These are phyloP conservation scores for Scaptomyza tumidula DNA, from an alignment of 2,888 invertebrate genomes.

Conservation along the genomic window DNA sequence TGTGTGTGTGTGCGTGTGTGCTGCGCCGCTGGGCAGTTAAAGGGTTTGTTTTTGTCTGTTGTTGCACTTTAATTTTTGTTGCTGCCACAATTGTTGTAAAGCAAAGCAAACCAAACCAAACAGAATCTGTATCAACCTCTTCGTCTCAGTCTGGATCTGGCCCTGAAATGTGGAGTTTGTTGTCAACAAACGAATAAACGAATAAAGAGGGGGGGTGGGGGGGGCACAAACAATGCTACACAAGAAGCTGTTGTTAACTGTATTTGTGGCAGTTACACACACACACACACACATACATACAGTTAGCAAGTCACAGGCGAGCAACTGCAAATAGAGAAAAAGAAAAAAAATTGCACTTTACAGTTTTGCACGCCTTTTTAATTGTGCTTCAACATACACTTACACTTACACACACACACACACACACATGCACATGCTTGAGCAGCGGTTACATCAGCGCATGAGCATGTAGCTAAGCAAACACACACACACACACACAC, in stretches of 20 bases:
- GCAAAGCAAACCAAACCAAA: no score
- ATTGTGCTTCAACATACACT: slow-evolving; percentile 42
- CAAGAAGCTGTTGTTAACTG: slow-evolving; percentile 39
- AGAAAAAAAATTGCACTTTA: slow-evolving; percentile 48
- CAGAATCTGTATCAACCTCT: slow-evolving; percentile 12
- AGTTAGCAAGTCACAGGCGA: slow-evolving; percentile 23
- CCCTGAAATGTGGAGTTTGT: slow-evolving; percentile 61
- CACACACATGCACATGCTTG: slow-evolving; percentile 27
- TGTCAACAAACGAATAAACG: slow-evolving; percentile 25
- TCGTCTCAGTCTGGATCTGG: slow-evolving; percentile 39
- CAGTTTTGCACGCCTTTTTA: slow-evolving; percentile 49
- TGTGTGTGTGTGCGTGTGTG: not conserved
- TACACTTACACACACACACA: slow-evolving; percentile 31
- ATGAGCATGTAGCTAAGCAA: slow-evolving; percentile 71
- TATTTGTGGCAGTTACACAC: slow-evolving; percentile 28
- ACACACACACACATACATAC: slow-evolving; percentile 35
- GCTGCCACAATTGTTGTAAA: slow-evolving; percentile 31
- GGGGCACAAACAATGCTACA: slow-evolving; percentile 7
- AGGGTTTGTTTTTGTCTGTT: slow-evolving; percentile 4
- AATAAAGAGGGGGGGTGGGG: slow-evolving; percentile 3
- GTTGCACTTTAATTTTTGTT: slow-evolving; percentile 51
- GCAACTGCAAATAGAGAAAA: slow-evolving; percentile 51
- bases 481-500: slow-evolving; percentile 13
- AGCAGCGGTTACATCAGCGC: slow-evolving; percentile 71
- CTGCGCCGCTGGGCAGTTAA: slow-evolving; percentile 36